Evolutionary conservation across 2,888 invertebrate genomes (phyloP), one percentile per base, ranked within the genome.

Genomic region (Ochlodes sylvanus): DNA sequence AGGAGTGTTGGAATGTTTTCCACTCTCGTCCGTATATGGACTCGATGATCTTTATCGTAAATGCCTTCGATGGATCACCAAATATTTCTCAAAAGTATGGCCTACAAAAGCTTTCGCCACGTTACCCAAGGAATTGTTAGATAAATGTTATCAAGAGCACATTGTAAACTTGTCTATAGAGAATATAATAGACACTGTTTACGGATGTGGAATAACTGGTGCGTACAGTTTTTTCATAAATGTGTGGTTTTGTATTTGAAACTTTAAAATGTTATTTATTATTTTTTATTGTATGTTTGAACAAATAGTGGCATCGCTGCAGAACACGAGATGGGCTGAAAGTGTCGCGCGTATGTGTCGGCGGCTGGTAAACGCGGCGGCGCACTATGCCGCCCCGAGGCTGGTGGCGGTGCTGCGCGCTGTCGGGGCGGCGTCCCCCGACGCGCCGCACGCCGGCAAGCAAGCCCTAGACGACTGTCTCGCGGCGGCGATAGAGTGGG

Each of bases 21-120:
- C 98, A 0, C 92, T 98, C 52, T 96, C 98, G 5, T 95, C 97
- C 5, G 96, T 97, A 52, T 98, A 97, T 84, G 97, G 97, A 0
- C 90, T 98, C 64, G 97, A 98, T 78, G 98, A 98, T 81, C 93
- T 98, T 21, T 97, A 97, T 84, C 95, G 97, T 72, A 97, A 97
- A 85, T 97, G 97, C 81, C 91, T 98, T 61, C 95, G 96, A 72
- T 98, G 98, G 98, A 96, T 98, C 54, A 97, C 97, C 27, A 96
- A 96, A 72, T 95, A 98, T 85, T 98, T 98, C 86, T 76, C 82
- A 7, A 95, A 96, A 79, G 97, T 99, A 60, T 98, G 99, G 98
- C 97, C 98, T 0, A 97, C 97, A 2, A 96, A 98, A 78, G 96
- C 97, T 3, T 99, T 99, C 88, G 97, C 98, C 0, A 95, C 96